A percentile compares a stretch with the other conserved stretches of the same genome.
Evolutionary conservation across 2,888 invertebrate genomes (phyloP).

Genomic region (Spilosoma lubricipeda): DNA sequence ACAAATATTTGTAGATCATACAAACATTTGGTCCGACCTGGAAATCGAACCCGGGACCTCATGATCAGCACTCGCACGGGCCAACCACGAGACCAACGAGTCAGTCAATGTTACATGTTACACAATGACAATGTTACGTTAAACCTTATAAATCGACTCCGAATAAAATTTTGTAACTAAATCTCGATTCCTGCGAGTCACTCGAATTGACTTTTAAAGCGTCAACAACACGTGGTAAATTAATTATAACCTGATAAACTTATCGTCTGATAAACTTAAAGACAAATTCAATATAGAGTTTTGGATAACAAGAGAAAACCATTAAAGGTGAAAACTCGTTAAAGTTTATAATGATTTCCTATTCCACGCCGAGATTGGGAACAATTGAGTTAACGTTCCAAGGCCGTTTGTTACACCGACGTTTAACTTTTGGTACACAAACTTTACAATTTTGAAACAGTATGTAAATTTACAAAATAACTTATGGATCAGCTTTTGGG

Average conservation of each 20-base stretch:
- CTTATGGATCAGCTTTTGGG: neutral
- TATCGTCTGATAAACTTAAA: neutral
- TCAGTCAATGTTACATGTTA: too few species aligned
- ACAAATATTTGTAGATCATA: too few species aligned
- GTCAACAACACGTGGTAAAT: neutral
- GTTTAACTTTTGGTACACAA: conserved; percentile 4
- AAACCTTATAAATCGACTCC: neutral
- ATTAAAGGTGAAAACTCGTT: conserved; percentile 61
- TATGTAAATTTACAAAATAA: neutral
- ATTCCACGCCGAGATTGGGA: conserved; percentile 49
- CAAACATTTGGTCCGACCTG: too few species aligned
- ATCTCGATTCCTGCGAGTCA: neutral
- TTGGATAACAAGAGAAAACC: conserved; percentile 29
- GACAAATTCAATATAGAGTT: neutral
- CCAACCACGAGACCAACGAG: too few species aligned
- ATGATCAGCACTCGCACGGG: too few species aligned
- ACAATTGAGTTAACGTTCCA: conserved; percentile 39
- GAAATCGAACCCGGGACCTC: too few species aligned
- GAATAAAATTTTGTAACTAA: neutral
- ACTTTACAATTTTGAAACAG: conserved; percentile 1
- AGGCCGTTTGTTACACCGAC: conserved; percentile 24
- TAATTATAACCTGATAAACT: neutral
- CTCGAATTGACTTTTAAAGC: neutral
- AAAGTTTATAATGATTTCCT: conserved; percentile 66
- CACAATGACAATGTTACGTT: too few species aligned